Evolutionary conservation across 2,888 invertebrate species (phyloP).

Genomic region (Melipona beecheii): DNA sequence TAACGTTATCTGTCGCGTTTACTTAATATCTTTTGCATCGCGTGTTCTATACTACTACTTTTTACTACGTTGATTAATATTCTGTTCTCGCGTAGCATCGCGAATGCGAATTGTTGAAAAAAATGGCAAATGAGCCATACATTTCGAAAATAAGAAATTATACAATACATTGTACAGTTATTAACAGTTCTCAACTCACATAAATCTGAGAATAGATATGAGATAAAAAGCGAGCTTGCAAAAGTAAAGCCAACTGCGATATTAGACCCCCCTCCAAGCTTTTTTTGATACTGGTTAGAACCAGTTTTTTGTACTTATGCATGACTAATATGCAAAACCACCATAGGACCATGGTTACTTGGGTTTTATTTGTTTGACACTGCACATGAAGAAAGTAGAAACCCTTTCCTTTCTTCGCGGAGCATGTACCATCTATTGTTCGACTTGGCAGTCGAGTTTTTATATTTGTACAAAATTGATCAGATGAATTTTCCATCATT

Average conservation of each 20-base stretch:
- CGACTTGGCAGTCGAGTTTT: background rate
- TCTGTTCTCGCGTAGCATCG: background rate
- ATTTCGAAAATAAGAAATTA: background rate
- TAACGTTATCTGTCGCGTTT: background rate
- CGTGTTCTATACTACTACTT: background rate
- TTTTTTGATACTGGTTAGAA: constrained; percentile 40
- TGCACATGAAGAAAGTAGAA: constrained; percentile 36
- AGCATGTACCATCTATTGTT: constrained; percentile 44
- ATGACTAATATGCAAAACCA: constrained; percentile 40
- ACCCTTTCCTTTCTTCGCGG: constrained; percentile 13
- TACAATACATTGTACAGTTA: background rate
- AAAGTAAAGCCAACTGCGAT: constrained; percentile 46
- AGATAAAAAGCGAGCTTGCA: constrained; percentile 48
- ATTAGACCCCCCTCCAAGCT: constrained; percentile 25
- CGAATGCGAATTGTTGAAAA: background rate
- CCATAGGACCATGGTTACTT: constrained; percentile 30
- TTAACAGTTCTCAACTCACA: constrained; percentile 40
- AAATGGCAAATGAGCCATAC: background rate
- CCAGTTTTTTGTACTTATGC: constrained; percentile 36
- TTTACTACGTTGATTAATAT: background rate
- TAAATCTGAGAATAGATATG: constrained; percentile 48
- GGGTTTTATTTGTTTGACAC: constrained; percentile 22
- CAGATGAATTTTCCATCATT: constrained; percentile 6
- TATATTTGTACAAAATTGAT: background rate
- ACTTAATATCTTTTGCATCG: background rate